Conservation (phyloP, 2,888 invertebrate species). For the Ashinkailepas kermadecensis region DNA sequence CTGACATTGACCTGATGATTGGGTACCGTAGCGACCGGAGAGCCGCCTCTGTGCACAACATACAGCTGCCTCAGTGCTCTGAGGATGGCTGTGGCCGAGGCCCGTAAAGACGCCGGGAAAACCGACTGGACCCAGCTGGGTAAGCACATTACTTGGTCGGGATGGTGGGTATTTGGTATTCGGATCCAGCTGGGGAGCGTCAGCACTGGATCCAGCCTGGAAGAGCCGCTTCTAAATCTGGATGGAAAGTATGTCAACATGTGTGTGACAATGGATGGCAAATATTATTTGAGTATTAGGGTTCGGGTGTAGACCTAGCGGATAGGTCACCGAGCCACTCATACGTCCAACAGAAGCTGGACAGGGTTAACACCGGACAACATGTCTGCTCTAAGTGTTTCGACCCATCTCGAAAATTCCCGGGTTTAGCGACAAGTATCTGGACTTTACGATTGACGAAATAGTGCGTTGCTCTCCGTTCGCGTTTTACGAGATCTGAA, state of each 20-base stretch:
- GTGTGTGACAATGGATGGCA: background rate
- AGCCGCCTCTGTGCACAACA: background rate
- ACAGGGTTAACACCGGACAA: too few species aligned
- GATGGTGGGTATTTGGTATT: background rate
- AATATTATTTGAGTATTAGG: background rate
- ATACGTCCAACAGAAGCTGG: too few species aligned
- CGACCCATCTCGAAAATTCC: too few species aligned
- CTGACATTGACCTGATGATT: too few species aligned
- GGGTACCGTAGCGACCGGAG: background rate
- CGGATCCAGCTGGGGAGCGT: background rate
- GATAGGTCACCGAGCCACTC: too few species aligned
- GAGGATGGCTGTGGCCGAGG: background rate
- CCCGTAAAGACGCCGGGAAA: background rate
- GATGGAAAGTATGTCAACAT: background rate
- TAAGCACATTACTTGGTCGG: background rate
- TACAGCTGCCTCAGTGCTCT: background rate
- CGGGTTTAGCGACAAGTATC: too few species aligned
- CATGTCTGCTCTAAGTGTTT: too few species aligned
- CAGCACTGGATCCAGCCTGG: background rate
- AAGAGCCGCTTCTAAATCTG: background rate
- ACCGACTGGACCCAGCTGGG: slow-evolving; percentile 5
- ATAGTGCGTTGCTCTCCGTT: too few species aligned
- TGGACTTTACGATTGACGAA: too few species aligned
- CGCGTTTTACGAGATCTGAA: too few species aligned
- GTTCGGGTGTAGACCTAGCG: too few species aligned